Conservation (phyloP, 2,113 vertebrate genomes). For the Antechinus flavipes region DNA sequence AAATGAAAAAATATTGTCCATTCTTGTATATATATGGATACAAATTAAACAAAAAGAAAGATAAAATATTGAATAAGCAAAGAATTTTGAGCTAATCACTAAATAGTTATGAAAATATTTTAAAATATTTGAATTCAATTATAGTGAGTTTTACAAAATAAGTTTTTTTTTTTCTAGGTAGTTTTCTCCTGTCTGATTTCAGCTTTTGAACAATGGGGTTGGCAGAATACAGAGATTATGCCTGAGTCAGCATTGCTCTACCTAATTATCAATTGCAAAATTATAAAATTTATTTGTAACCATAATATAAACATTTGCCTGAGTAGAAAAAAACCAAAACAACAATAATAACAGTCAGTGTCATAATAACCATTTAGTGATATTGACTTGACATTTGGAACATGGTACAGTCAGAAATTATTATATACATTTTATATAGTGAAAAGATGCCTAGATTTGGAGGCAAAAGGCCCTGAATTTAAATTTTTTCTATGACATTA, state of each 20-base stretch:
- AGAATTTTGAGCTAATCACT: not conserved
- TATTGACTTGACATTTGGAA: not conserved
- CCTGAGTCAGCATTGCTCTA: not conserved
- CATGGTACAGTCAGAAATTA: not conserved
- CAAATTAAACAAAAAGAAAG: not conserved
- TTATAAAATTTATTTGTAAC: no score
- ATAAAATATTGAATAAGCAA: not conserved
- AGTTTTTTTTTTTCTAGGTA: not conserved
- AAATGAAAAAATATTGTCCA: not conserved
- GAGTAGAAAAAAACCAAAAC: not conserved
- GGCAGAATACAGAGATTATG: not conserved
- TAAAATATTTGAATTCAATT: fast-evolving
- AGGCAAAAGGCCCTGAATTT: not conserved
- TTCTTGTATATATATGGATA: not conserved
- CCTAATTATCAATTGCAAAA: not conserved
- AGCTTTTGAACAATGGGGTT: not conserved
- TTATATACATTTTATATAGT: not conserved
- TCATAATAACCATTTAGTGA: fast-evolving
- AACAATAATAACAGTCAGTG: fast-evolving
- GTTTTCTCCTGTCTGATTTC: not conserved
- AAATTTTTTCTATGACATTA: not conserved
- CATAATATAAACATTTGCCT: not conserved
- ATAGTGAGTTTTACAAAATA: not conserved
- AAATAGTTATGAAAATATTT: fast-evolving
- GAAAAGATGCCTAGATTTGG: not conserved